phyloP scores from a whole-genome alignment of 2,797 vertebrate genomes.

The Heteromormyrus szaboi region DNA sequence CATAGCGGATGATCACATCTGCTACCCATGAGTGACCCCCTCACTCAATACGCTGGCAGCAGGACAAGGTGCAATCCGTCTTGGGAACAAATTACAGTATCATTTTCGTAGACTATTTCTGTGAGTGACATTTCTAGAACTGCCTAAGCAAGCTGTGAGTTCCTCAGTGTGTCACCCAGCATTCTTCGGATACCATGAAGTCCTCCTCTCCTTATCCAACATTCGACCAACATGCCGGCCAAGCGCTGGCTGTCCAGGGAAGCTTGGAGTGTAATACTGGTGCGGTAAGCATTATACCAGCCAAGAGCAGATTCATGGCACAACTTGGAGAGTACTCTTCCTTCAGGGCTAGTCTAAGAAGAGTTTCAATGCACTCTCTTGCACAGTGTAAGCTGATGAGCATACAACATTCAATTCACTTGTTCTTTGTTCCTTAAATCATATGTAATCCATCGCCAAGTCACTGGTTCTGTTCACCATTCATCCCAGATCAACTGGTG shows the following conservation, averaged over 20 bases:
- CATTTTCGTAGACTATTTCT: neutral
- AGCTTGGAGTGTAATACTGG: neutral
- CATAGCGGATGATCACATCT: neutral
- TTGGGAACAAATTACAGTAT: neutral
- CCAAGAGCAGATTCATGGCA: neutral
- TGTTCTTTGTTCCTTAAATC: neutral
- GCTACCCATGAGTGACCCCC: neutral
- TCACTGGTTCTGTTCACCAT: neutral
- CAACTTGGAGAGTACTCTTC: neutral
- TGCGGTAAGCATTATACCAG: neutral
- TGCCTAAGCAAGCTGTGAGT: constrained; percentile 3
- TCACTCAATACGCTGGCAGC: neutral
- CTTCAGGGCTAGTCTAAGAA: neutral
- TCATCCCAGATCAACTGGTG: neutral
- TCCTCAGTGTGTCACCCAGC: neutral
- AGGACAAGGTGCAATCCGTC: neutral
- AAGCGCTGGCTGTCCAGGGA: neutral
- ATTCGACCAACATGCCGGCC: neutral
- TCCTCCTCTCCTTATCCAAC: neutral
- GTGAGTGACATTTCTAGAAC: constrained; percentile 8
- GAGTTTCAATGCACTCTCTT: neutral
- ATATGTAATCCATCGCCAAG: neutral
- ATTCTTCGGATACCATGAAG: neutral
- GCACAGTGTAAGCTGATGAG: neutral
- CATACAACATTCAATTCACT: neutral